phyloP scores from a whole-genome alignment of 2,888 invertebrate genomes.

The Pogonocherus hispidulus region DNA sequence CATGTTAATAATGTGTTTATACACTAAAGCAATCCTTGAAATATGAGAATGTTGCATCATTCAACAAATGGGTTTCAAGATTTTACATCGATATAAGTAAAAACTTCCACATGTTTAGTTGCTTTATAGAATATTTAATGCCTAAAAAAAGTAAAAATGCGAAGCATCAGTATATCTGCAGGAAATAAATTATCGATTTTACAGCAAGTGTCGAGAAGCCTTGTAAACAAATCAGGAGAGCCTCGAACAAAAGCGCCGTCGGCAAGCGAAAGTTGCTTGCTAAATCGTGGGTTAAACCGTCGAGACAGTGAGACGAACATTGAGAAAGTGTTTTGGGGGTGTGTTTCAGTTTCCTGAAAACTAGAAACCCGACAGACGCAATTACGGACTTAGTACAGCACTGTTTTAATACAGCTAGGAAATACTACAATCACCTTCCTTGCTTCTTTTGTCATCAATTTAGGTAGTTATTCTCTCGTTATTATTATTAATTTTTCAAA shows the following conservation, averaged over 20 bases:
- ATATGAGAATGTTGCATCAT: no score
- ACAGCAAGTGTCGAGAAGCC: constrained; percentile 6
- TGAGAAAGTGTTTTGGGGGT: constrained; percentile 27
- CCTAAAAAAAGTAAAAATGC: not conserved
- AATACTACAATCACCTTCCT: no score
- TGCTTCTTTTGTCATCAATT: no score
- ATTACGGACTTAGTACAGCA: constrained; percentile 5
- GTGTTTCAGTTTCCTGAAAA: constrained; percentile 28
- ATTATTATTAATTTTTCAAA: no score
- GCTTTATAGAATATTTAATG: no score
- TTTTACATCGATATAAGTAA: no score
- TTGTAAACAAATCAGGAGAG: constrained; percentile 20
- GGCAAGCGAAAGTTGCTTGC: constrained; percentile 13
- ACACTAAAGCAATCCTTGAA: no score
- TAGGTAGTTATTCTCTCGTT: no score
- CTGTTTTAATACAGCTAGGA: constrained; percentile 14
- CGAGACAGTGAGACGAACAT: constrained; percentile 22
- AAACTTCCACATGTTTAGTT: no score
- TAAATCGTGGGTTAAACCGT: constrained; percentile 26
- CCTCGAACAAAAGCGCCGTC: not conserved
- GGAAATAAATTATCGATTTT: constrained; percentile 18
- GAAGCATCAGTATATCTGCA: not conserved
- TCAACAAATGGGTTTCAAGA: no score
- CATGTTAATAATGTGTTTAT: no score
- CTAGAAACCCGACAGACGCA: constrained; percentile 15